Conservation (phyloP, 2,888 invertebrate species). For the Eupithecia subfuscata region DNA sequence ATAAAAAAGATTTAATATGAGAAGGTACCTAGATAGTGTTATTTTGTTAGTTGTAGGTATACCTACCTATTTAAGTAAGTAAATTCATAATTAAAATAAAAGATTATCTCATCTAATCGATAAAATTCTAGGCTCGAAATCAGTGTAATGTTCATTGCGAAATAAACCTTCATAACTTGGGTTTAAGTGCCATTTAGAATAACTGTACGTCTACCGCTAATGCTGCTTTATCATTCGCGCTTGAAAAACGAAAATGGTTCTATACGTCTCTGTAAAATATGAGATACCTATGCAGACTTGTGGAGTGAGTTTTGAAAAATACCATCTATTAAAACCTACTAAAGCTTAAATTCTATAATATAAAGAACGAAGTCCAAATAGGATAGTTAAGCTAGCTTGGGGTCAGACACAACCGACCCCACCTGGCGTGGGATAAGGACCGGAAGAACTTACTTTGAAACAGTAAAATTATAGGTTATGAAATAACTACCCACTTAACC, state of each 20-base stretch:
- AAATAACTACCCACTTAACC: no score
- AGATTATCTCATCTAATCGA: no score
- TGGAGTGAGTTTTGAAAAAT: background rate
- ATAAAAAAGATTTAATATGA: no score
- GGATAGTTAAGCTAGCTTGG: background rate
- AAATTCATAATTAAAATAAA: no score
- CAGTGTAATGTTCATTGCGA: constrained; percentile 34
- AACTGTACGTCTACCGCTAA: constrained; percentile 4
- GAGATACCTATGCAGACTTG: constrained; percentile 7
- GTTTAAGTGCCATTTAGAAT: constrained; percentile 24
- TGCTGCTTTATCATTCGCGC: constrained; percentile 16
- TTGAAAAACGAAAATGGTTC: constrained; percentile 12
- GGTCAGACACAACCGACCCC: no score
- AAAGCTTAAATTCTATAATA: background rate
- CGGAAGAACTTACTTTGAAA: no score
- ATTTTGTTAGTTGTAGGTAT: no score
- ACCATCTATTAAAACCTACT: background rate
- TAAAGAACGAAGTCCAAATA: background rate
- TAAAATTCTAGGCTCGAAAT: no score
- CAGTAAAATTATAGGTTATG: no score
- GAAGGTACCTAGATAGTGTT: no score
- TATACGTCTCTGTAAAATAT: constrained; percentile 10
- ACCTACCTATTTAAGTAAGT: no score
- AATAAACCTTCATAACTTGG: constrained; percentile 37
- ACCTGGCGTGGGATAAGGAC: no score